A percentile compares a stretch with the other conserved stretches of the same genome.
phyloP scores from a whole-genome alignment of 37 sponge, comb jelly and placozoan genomes.

The Cladorhizidae sp. region DNA sequence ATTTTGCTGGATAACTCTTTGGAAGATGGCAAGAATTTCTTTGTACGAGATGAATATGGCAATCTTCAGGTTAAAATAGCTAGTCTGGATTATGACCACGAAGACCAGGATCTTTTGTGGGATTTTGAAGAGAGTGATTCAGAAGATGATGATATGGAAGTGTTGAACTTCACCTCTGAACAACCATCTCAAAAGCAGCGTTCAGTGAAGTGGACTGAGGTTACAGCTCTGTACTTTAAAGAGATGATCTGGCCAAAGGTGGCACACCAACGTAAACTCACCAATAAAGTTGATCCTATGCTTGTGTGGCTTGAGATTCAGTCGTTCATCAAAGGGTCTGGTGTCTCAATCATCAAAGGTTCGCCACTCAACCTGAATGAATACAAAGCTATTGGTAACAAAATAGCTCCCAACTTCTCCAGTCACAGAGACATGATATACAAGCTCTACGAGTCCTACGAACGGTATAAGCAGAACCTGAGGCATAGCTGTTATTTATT shows the following conservation, averaged over 20 bases:
- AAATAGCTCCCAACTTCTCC: constrained; percentile 75
- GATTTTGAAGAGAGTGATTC: constrained; percentile 47
- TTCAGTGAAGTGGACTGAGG: constrained; percentile 28
- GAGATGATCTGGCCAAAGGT: constrained; percentile 64
- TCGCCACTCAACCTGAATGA: constrained; percentile 53
- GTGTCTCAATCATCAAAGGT: constrained; percentile 40
- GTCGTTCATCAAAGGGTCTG: constrained; percentile 91
- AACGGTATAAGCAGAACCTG: constrained; percentile 36
- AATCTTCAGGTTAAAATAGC: constrained; percentile 48
- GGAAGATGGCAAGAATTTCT: constrained; percentile 44
- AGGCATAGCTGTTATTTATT: constrained; percentile 31
- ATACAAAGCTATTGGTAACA: constrained; percentile 65
- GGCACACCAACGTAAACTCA: constrained; percentile 7
- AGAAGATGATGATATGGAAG: constrained; percentile 23
- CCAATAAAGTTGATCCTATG: constrained; percentile 57
- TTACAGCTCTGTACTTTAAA: constrained; percentile 66
- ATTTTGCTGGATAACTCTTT: constrained; percentile 77
- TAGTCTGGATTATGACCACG: constrained; percentile 60
- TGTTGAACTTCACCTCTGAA: not conserved
- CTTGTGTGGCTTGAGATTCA: constrained; percentile 90
- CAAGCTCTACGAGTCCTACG: constrained; percentile 52
- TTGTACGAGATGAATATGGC: constrained; percentile 48
- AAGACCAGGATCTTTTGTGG: constrained; percentile 26
- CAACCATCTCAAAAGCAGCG: constrained; percentile 8
- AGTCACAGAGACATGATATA: constrained; percentile 62